Percentiles rank a stretch among this genome's conserved stretches.
These are phyloP conservation scores for Sparus aurata DNA, from an alignment of 2,797 vertebrate genomes.

Conservation along the genomic window DNA sequence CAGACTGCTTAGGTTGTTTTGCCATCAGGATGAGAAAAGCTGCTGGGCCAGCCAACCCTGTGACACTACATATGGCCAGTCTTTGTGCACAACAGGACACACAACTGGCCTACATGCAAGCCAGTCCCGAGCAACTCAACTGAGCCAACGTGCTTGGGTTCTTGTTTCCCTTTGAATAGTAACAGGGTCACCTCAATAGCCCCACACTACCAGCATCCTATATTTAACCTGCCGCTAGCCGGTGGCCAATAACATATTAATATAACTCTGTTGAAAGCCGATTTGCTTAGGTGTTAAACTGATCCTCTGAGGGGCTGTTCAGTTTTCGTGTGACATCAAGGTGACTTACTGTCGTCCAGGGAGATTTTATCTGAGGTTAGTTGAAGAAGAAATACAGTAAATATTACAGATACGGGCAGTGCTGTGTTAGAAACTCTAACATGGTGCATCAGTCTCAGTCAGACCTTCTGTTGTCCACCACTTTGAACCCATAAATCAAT, in stretches of 20 bases:
- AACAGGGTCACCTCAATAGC: constrained; percentile 75
- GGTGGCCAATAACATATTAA: constrained; percentile 75
- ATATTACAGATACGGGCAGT: background rate
- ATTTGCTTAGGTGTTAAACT: constrained; percentile 77
- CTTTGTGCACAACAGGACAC: constrained; percentile 44
- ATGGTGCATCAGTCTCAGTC: background rate
- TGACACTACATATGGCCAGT: constrained; percentile 48
- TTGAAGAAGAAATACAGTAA: background rate
- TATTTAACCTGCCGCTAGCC: constrained; percentile 73
- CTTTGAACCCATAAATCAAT: constrained; percentile 31
- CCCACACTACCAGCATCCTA: constrained; percentile 61
- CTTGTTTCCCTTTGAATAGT: constrained; percentile 77
- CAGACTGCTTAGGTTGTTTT: constrained; percentile 55
- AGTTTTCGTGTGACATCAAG: constrained; percentile 56
- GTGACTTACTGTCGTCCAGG: constrained; percentile 51
- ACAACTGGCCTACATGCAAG: constrained; percentile 52
- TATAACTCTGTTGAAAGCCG: constrained; percentile 75
- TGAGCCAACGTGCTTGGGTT: constrained; percentile 57
- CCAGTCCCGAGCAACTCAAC: constrained; percentile 41
- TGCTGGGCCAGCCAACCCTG: constrained; percentile 33
- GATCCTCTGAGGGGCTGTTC: constrained; percentile 63
- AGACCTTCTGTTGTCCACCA: constrained; percentile 14
- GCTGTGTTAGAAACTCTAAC: background rate
- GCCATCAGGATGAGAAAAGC: constrained; percentile 63
- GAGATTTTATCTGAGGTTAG: background rate